Conservation (phyloP, 1,140 invertebrate species). For the Ceratosolen solmsi region DNA sequence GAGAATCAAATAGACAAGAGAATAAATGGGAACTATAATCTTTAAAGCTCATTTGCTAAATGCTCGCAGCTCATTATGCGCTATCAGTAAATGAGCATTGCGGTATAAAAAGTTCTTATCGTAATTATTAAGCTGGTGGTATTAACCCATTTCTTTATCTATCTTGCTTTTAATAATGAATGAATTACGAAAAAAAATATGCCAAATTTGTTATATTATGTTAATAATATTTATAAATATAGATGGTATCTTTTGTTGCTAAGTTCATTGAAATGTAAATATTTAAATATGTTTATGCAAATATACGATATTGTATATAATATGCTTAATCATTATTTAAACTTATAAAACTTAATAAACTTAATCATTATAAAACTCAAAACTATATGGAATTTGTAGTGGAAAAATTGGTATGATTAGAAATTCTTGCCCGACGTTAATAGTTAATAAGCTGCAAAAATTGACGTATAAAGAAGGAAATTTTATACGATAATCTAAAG, state of each 20-base stretch:
- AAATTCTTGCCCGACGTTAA: too few species aligned
- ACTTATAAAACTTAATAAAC: too few species aligned
- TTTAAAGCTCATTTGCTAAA: background rate
- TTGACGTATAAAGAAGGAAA: too few species aligned
- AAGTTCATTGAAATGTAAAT: too few species aligned
- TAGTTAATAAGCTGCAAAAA: too few species aligned
- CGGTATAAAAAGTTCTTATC: background rate
- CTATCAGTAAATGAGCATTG: conserved; percentile 4
- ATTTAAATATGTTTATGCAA: too few species aligned
- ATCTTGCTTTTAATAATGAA: background rate
- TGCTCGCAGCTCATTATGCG: background rate
- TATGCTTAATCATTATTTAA: too few species aligned
- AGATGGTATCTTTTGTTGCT: background rate
- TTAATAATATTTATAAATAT: background rate
- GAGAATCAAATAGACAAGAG: background rate
- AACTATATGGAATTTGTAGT: too few species aligned
- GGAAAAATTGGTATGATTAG: too few species aligned
- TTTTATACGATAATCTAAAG: background rate
- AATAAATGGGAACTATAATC: background rate
- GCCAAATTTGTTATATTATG: background rate
- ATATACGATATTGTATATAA: too few species aligned
- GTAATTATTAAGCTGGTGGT: background rate
- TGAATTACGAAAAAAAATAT: background rate
- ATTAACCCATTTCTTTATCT: background rate
- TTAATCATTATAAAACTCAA: too few species aligned